Percentiles rank a stretch among this genome's conserved stretches.
Evolutionary conservation across 92 coral and sea anemone species (phyloP).

Genomic region (Epizoanthus illoricatus): DNA sequence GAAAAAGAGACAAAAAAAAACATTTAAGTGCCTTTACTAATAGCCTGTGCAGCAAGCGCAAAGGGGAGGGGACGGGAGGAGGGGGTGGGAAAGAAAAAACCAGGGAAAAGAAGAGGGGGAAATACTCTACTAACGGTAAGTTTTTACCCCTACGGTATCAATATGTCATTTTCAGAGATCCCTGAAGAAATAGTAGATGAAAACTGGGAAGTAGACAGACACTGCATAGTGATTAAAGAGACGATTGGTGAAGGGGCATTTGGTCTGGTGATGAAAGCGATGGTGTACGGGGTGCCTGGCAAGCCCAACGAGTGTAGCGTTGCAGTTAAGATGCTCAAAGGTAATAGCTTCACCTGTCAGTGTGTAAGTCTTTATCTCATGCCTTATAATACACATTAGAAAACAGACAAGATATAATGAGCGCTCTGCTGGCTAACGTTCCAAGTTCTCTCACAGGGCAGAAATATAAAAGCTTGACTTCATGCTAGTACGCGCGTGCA

Average conservation of each 20-base stretch:
- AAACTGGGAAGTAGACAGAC: conserved; percentile 85
- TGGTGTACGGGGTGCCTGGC: conserved; percentile 60
- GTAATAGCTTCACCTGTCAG: conserved; percentile 23
- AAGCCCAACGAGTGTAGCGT: conserved; percentile 59
- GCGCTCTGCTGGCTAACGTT: no score
- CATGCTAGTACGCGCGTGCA: no score
- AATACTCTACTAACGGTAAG: no score
- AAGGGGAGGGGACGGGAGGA: no score
- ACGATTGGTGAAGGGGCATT: conserved; percentile 93
- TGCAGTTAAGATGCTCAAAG: conserved; percentile 97
- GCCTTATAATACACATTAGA: not conserved
- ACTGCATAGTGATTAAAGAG: conserved; percentile 65
- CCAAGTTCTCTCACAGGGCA: no score
- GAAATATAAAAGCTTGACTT: no score
- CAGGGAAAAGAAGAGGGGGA: no score
- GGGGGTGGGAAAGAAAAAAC: no score
- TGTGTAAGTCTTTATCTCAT: not conserved
- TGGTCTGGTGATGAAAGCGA: conserved; percentile 89
- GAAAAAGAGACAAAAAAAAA: no score
- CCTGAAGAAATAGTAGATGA: conserved; percentile 74
- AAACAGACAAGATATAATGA: not conserved
- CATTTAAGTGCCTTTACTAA: no score
- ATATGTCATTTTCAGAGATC: conserved; percentile 35
- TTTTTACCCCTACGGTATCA: no score
- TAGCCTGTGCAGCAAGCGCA: no score